A percentile compares a stretch with the other conserved stretches of the same genome.
These are phyloP conservation scores for Adineta ricciae DNA, from an alignment of 2,888 invertebrate species.

Conservation along the genomic window DNA sequence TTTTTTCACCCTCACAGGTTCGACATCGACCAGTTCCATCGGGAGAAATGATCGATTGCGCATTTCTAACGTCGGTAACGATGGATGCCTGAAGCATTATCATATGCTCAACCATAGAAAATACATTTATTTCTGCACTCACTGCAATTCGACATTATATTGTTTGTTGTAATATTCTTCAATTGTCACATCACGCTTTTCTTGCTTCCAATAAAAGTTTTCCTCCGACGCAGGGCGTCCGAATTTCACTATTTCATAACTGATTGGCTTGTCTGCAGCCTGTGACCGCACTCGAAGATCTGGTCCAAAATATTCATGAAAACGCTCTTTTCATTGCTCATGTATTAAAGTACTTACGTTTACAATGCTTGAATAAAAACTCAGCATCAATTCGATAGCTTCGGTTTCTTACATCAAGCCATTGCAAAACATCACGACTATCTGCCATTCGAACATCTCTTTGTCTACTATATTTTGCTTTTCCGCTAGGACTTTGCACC, in stretches of 20 bases:
- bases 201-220: neutral
- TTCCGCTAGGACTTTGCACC: neutral
- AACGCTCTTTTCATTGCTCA: too few species aligned
- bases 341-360: neutral
- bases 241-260: neutral
- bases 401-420: neutral
- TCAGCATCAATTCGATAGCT: neutral
- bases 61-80: conserved; percentile 22
- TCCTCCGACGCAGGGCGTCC: neutral
- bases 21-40: conserved; percentile 26
- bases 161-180: neutral
- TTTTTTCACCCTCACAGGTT: conserved; percentile 21
- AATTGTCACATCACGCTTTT: neutral
- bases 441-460: neutral
- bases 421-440: neutral
- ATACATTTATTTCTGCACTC: neutral
- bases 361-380: neutral
- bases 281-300: neutral
- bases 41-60: conserved; percentile 18
- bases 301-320: neutral
- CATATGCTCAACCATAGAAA: neutral
- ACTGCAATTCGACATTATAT: neutral
- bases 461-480: neutral
- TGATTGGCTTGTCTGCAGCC: neutral
- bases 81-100: neutral